A percentile compares a stretch with the other conserved stretches of the same genome.
phyloP scores from a whole-genome alignment of 2,888 invertebrate genomes.

The Drosophila anomalata region DNA sequence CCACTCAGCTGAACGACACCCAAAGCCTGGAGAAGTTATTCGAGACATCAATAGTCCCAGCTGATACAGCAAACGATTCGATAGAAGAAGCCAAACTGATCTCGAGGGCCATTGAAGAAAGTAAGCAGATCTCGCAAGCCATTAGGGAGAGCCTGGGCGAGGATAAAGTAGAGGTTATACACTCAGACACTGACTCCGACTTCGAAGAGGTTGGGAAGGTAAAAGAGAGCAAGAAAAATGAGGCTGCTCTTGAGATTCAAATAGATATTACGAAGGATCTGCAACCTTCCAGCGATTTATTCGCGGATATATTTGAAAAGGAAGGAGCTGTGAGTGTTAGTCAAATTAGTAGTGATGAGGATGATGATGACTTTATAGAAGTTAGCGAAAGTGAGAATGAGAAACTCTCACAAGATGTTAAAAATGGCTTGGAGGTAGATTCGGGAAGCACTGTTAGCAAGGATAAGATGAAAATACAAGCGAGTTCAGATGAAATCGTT shows the following conservation, averaged over 20 bases:
- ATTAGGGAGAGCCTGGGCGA: slow-evolving; percentile 24
- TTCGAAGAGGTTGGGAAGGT: slow-evolving; percentile 66
- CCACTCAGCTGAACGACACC: slow-evolving; percentile 71
- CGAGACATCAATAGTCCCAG: background rate
- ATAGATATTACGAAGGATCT: slow-evolving; percentile 84
- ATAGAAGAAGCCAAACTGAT: slow-evolving; percentile 53
- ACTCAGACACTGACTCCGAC: slow-evolving; percentile 75
- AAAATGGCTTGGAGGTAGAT: slow-evolving; percentile 8
- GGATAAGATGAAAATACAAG: background rate
- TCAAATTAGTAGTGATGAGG: slow-evolving; percentile 4
- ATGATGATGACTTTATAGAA: slow-evolving; percentile 34
- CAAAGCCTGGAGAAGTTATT: slow-evolving; percentile 47
- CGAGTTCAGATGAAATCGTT: background rate
- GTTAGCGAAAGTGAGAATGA: slow-evolving; percentile 12
- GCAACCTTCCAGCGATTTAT: slow-evolving; percentile 87
- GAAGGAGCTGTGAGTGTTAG: background rate
- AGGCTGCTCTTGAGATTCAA: slow-evolving; percentile 79
- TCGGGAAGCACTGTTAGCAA: background rate
- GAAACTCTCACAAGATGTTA: background rate
- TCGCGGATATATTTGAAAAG: slow-evolving; percentile 88
- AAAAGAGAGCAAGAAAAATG: background rate
- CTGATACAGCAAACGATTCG: slow-evolving; percentile 38
- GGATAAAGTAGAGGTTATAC: slow-evolving; percentile 29
- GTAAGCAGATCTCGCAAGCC: slow-evolving; percentile 47
- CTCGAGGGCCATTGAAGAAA: slow-evolving; percentile 49